Evolutionary conservation across 2,797 vertebrate genomes (phyloP).

Genomic region (Masticophis lateralis): DNA sequence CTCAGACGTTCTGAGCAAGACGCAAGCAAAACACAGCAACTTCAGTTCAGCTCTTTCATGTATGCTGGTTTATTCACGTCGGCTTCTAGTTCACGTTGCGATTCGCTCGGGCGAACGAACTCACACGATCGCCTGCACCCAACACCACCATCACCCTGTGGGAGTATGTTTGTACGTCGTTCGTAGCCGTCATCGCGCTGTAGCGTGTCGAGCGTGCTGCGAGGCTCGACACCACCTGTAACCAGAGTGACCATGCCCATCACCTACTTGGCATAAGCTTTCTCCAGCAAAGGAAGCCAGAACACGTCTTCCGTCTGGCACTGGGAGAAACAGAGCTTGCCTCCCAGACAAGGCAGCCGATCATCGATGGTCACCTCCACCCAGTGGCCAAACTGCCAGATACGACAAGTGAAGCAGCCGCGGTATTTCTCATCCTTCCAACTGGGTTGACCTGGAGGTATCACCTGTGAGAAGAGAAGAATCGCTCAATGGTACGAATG

Average conservation of each 20-base stretch:
- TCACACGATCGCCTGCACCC: no score
- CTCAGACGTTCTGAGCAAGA: no score
- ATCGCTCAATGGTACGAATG: background rate
- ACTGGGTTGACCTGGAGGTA: conserved; percentile 83
- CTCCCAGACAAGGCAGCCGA: conserved; percentile 85
- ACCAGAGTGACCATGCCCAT: no score
- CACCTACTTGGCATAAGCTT: conserved; percentile 93
- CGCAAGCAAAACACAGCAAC: no score
- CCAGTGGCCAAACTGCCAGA: conserved; percentile 92
- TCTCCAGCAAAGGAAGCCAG: conserved; percentile 95
- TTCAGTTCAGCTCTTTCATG: no score
- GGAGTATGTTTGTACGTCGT: no score
- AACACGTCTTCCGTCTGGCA: conserved; percentile 86
- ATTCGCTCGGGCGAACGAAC: no score
- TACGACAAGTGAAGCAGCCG: conserved; percentile 82
- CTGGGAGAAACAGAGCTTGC: conserved; percentile 88
- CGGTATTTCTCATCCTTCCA: conserved; percentile 82
- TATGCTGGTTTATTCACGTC: no score
- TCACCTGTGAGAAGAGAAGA: conserved; percentile 73
- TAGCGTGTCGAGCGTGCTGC: no score
- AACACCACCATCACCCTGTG: no score
- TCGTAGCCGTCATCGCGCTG: no score
- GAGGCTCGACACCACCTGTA: background rate
- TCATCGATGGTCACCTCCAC: conserved; percentile 88
- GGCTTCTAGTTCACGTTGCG: no score